These are phyloP conservation scores for Equus przewalskii DNA, from an alignment of 2,113 vertebrate species.

Conservation along the genomic window DNA sequence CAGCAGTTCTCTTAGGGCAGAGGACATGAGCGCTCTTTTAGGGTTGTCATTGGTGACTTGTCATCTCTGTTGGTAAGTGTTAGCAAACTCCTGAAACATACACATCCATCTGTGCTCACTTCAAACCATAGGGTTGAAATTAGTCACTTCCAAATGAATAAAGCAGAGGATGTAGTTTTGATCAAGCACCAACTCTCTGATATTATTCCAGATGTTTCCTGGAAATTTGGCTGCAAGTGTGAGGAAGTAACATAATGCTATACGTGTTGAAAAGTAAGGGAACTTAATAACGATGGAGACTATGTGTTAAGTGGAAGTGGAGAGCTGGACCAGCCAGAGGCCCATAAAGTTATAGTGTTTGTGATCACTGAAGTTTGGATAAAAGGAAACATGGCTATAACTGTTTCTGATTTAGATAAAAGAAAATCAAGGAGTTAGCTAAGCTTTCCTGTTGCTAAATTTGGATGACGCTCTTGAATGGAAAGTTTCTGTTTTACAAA, in stretches of 20 bases:
- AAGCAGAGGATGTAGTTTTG: conserved; percentile 67
- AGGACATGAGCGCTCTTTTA: not conserved
- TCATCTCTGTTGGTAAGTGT: not conserved
- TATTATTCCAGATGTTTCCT: conserved; percentile 80
- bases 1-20: not conserved
- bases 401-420: conserved; percentile 4
- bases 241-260: conserved; percentile 66
- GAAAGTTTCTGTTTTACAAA: not conserved
- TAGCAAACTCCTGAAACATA: not conserved
- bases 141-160: conserved; percentile 70
- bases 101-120: not conserved
- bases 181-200: conserved; percentile 55
- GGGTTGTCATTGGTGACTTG: not conserved
- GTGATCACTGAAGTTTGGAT: not conserved
- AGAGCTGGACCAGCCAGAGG: not conserved
- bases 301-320: conserved; percentile 21
- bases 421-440: not conserved
- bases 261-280: conserved; percentile 46
- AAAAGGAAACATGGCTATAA: not conserved
- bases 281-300: conserved; percentile 5
- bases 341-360: not conserved
- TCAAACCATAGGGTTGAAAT: conserved; percentile 31
- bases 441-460: conserved; percentile 15
- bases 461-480: conserved; percentile 23
- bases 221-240: conserved; percentile 49